Conservation (phyloP, 2,797 vertebrate genomes). For the Peromyscus nudipes region DNA sequence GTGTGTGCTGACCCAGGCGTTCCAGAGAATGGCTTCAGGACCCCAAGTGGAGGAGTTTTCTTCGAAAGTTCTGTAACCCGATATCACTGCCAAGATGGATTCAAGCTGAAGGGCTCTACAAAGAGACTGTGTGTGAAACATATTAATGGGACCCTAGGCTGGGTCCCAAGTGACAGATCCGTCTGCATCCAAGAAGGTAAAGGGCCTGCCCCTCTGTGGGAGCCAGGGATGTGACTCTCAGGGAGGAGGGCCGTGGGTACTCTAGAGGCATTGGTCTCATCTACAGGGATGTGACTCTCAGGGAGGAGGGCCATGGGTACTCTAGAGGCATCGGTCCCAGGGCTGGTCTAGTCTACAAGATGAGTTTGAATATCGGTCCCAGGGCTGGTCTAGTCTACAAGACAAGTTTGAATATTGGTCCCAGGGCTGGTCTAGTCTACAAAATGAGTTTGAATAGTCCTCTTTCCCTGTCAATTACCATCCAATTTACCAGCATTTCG, state of each 20-base stretch:
- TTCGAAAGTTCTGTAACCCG: conserved; percentile 90
- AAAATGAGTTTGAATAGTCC: neutral
- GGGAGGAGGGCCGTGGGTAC: accelerated
- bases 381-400: too few species aligned
- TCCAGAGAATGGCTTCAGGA: conserved; percentile 91
- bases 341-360: too few species aligned
- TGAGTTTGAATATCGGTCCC: too few species aligned
- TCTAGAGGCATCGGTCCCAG: neutral
- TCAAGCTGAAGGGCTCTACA: conserved; percentile 91
- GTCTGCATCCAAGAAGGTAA: conserved; percentile 93
- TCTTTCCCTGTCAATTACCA: conserved; percentile 44
- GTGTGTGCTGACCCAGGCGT: conserved; percentile 90
- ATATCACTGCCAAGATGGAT: conserved; percentile 92
- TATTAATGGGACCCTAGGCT: conserved; percentile 91
- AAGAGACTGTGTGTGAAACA: conserved; percentile 91
- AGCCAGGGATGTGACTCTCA: accelerated
- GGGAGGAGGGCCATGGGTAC: accelerated
- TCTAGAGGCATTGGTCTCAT: neutral
- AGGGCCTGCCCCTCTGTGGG: neutral
- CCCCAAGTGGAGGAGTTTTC: conserved; percentile 89
- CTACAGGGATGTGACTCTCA: accelerated
- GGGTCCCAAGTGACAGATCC: conserved; percentile 91
- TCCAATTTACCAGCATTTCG: conserved; percentile 3
- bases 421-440: neutral
- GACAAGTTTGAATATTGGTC: too few species aligned